These are phyloP conservation scores for Eurystomus gularis DNA, from an alignment of 2,113 vertebrate genomes.

Conservation along the genomic window DNA sequence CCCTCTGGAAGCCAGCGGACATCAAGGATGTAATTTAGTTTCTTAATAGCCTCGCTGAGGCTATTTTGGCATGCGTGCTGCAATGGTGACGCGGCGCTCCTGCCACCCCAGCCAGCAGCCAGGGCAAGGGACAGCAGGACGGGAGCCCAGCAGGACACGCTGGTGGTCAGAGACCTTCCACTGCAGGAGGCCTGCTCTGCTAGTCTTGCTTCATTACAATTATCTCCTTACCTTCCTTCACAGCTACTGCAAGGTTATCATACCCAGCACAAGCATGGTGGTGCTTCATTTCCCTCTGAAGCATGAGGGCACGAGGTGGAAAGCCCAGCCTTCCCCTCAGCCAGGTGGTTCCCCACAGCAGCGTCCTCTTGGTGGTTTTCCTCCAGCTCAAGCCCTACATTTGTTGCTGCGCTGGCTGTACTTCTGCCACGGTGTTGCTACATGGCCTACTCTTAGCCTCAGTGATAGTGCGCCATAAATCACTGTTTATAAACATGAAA, in stretches of 20 bases:
- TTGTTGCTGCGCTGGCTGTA: accelerated
- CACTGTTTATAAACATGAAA: background rate
- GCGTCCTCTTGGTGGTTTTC: background rate
- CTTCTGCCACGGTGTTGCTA: background rate
- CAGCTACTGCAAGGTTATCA: background rate
- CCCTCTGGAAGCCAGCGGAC: slow-evolving; percentile 68
- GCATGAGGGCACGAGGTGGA: accelerated
- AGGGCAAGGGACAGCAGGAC: accelerated
- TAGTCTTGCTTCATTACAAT: accelerated
- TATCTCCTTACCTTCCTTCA: background rate
- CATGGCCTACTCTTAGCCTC: background rate
- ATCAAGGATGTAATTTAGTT: slow-evolving; percentile 77
- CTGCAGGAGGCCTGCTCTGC: background rate
- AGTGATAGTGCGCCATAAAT: background rate
- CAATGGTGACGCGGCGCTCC: background rate
- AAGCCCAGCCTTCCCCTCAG: background rate
- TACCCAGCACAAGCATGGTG: background rate
- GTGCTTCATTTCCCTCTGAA: background rate
- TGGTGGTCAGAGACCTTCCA: background rate
- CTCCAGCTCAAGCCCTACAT: background rate
- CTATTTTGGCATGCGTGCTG: background rate
- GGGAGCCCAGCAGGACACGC: accelerated
- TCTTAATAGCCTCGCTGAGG: slow-evolving; percentile 66
- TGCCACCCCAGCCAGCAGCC: background rate
- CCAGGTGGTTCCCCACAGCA: background rate